phyloP scores from a whole-genome alignment of 2,113 vertebrate genomes.

The Lucifuga dentata region DNA sequence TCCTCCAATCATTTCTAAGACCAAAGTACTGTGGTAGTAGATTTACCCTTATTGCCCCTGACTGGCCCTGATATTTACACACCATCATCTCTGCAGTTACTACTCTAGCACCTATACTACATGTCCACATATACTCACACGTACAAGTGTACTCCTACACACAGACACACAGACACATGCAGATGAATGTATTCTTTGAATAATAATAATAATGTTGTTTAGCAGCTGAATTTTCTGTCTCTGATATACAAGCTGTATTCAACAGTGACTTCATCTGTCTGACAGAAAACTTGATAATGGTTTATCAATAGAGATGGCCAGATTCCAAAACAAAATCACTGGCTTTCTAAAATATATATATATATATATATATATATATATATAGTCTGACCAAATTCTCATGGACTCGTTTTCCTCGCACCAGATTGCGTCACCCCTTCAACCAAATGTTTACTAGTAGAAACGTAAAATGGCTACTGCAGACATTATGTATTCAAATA shows the following conservation, averaged over 20 bases:
- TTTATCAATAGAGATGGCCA: constrained; percentile 28
- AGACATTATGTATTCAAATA: constrained; percentile 19
- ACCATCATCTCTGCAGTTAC: constrained; percentile 48
- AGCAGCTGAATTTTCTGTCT: constrained; percentile 62
- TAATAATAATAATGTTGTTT: constrained; percentile 53
- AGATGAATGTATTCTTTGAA: constrained; percentile 76
- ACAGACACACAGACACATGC: constrained; percentile 51
- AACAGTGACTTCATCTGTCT: constrained; percentile 47
- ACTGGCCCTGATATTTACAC: constrained; percentile 36
- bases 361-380: no score
- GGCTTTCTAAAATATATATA: constrained; percentile 18
- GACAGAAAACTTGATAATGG: constrained; percentile 13
- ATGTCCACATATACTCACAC: constrained; percentile 35
- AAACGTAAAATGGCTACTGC: constrained; percentile 16
- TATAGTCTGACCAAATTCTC: constrained; percentile 23
- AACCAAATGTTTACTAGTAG: constrained; percentile 9
- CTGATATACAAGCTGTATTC: constrained; percentile 44
- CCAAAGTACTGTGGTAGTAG: constrained; percentile 84
- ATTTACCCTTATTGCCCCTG: constrained; percentile 55
- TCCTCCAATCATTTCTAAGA: constrained; percentile 78
- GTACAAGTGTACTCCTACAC: constrained; percentile 39
- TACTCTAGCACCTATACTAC: constrained; percentile 59
- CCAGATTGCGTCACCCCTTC: constrained; percentile 15
- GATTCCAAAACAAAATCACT: constrained; percentile 24
- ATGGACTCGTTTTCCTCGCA: constrained; percentile 8